Base-by-base conservation (phyloP, 2,797 vertebrate genomes). In the Sebastes aleutianus region DNA sequence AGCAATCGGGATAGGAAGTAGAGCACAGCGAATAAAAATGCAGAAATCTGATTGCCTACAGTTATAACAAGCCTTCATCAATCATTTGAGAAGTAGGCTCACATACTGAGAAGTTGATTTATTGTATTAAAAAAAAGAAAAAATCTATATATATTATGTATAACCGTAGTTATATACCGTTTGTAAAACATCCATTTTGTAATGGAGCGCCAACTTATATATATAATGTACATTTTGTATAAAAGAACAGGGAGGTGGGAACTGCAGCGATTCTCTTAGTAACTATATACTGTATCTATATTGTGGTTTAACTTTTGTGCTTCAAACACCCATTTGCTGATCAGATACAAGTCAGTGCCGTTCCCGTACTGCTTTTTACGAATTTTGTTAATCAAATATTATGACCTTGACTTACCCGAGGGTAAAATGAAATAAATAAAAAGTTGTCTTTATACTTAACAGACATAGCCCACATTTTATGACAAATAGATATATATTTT, bases 401-500 rank as follows among this genome's bases (percentile, higher is more conserved):
- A 95, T 96, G 93, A 95, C 95, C 90, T 95, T 94, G 95, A 96
- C 96, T 97, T 96, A 95, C 96, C 94, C 93, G 90, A 95, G 89
- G 91, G 88, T 92, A 86, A 96, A 96, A 74, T 74, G 94, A 88
- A 93, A 92, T 83, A 94, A 95, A 95, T 93, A 91, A 89, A 67
- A 95, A 95, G 94, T 80, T 96, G 95, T 94, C 95, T 97, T 98
- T 97, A 95, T 97, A 97, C 91, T 97, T 96, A 91, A 89, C 80
- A 92, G 94, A 93, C 96, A 95, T 97, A 93, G 87, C 76, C 82
- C 79, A 96, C 96, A 96, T 97, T 98, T 98, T 97, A 96, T 97
- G 96, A 97, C 95, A 96, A 95, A 97, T 96, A 97, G 96, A 95
- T 81, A 39, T 98, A 96, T 98, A 98, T 99, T 99, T 98, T 99